These are phyloP conservation scores for Plumapathes pennacea DNA, from an alignment of 92 coral and sea anemone genomes.

Conservation along the genomic window DNA sequence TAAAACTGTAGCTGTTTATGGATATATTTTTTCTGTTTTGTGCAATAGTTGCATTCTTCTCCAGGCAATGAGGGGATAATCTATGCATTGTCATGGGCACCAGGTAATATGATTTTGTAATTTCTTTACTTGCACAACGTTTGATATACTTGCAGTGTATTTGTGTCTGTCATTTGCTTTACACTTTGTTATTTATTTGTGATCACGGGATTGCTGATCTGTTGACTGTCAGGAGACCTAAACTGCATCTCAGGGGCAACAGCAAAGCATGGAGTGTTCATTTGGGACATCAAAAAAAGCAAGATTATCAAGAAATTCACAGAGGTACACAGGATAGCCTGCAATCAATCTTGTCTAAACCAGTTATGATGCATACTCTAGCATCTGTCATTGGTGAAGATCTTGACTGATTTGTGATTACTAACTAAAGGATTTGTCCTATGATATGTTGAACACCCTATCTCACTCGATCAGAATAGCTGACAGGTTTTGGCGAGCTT, in stretches of 20 bases:
- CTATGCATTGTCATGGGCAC: slow-evolving; percentile 96
- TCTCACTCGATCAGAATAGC: too few relatives aligned
- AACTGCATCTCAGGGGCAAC: slow-evolving; percentile 90
- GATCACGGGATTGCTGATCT: not conserved
- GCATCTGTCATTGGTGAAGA: too few relatives aligned
- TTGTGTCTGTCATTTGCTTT: not conserved
- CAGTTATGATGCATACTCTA: too few relatives aligned
- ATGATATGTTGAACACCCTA: too few relatives aligned
- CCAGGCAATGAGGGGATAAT: slow-evolving; percentile 99
- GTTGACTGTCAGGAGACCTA: slow-evolving; percentile 71
- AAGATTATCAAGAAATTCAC: slow-evolving; percentile 73
- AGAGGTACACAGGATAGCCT: slow-evolving; percentile 77
- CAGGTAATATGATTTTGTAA: slow-evolving; percentile 47
- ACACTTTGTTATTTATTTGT: not conserved
- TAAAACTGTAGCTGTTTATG: too few relatives aligned
- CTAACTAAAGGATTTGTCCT: too few relatives aligned
- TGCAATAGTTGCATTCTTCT: slow-evolving; percentile 72
- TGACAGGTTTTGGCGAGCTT: too few relatives aligned
- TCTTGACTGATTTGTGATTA: too few relatives aligned
- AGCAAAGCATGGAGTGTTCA: slow-evolving; percentile 84
- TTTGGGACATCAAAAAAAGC: slow-evolving; percentile 83
- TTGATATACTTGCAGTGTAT: not conserved
- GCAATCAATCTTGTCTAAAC: too few relatives aligned
- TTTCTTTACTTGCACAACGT: not conserved
- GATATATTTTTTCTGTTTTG: too few relatives aligned